These are phyloP conservation scores for Orestias chungarensis DNA, from an alignment of 2,797 vertebrate genomes.

Conservation along the genomic window DNA sequence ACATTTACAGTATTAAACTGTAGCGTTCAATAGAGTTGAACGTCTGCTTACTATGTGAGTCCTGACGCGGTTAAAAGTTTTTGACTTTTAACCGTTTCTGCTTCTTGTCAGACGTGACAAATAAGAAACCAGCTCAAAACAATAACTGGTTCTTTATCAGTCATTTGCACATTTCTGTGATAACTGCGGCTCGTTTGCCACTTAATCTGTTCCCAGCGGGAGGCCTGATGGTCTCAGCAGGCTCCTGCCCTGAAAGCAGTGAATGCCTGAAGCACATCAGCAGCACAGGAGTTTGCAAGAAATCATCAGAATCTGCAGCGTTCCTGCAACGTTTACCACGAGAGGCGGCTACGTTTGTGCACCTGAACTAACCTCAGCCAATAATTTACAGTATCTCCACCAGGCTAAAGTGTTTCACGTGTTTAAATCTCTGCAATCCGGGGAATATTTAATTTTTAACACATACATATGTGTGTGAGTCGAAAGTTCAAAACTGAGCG, in stretches of 20 bases:
- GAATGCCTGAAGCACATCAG: constrained; percentile 4
- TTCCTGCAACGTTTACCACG: background rate
- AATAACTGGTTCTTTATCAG: background rate
- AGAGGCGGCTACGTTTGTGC: background rate
- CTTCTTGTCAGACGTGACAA: background rate
- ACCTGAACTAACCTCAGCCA: background rate
- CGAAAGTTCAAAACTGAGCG: background rate
- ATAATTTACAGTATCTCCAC: background rate
- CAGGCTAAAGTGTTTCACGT: background rate
- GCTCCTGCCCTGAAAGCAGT: constrained; percentile 3
- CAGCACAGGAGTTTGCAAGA: background rate
- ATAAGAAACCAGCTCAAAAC: background rate
- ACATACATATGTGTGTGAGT: background rate
- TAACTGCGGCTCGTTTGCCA: background rate
- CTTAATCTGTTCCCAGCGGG: background rate
- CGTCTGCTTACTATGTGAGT: too few species aligned
- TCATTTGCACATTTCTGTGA: background rate
- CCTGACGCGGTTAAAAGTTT: background rate
- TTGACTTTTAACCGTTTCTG: background rate
- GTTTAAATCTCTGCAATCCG: background rate
- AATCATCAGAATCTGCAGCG: background rate
- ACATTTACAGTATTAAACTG: too few species aligned
- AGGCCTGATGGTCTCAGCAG: constrained; percentile 4
- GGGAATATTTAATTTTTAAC: too few species aligned
- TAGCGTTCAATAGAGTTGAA: too few species aligned